These are phyloP conservation scores for Takifugu flavidus DNA, from an alignment of 2,113 vertebrate species.

Conservation along the genomic window DNA sequence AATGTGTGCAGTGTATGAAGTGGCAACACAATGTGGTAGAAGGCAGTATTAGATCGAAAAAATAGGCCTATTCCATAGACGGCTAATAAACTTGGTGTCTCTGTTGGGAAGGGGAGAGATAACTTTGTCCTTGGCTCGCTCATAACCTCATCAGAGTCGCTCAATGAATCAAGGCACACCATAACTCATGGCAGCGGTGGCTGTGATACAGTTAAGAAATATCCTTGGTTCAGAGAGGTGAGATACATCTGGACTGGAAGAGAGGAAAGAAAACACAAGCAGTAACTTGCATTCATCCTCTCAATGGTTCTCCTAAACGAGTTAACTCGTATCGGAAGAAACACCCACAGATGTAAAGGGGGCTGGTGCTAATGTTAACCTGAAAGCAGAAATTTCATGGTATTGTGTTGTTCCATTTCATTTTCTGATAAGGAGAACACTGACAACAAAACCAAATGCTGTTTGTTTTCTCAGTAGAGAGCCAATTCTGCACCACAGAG, in stretches of 20 bases:
- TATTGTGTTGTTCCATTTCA: background rate
- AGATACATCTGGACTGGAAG: conserved; percentile 25
- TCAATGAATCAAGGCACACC: conserved; percentile 66
- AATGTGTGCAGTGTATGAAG: conserved; percentile 31
- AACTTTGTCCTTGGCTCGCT: conserved; percentile 71
- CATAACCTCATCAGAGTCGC: conserved; percentile 71
- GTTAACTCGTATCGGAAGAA: conserved; percentile 1
- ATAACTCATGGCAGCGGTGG: conserved; percentile 61
- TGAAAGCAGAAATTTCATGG: background rate
- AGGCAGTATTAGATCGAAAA: conserved; percentile 41
- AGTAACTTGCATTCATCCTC: conserved; percentile 16
- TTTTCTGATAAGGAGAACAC: conserved; percentile 3
- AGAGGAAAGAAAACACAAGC: conserved; percentile 24
- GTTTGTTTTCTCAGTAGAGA: background rate
- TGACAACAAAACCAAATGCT: background rate
- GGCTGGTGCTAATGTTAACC: background rate
- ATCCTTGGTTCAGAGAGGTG: conserved; percentile 38
- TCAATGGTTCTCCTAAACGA: background rate
- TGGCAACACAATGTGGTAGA: conserved; percentile 26
- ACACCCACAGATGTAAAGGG: background rate
- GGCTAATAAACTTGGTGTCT: conserved; percentile 69
- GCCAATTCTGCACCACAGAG: background rate
- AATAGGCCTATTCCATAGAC: conserved; percentile 39
- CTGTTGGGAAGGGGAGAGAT: conserved; percentile 64
- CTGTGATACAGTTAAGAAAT: conserved; percentile 63